Evolutionary conservation across 1,140 invertebrate genomes (phyloP).

Genomic region (Papilio glaucus): DNA sequence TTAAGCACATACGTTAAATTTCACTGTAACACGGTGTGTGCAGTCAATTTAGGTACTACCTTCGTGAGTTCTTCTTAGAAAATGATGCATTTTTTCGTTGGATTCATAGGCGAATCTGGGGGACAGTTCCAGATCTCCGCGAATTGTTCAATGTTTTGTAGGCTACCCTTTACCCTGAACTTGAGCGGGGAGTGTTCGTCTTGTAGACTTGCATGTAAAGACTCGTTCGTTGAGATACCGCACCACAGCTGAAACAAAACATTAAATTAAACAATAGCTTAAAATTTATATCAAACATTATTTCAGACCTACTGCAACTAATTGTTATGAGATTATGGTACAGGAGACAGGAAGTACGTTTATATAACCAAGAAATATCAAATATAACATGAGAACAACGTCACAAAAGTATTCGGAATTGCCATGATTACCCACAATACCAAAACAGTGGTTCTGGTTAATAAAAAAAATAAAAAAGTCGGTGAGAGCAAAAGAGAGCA

Average conservation of each 20-base stretch:
- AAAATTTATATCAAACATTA: too few relatives aligned
- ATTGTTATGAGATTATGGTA: too few relatives aligned
- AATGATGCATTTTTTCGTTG: conserved; percentile 89
- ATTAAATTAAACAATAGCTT: not conserved
- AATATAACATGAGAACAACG: too few relatives aligned
- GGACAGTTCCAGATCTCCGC: conserved; percentile 91
- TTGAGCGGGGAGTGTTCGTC: conserved; percentile 90
- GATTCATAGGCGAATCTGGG: conserved; percentile 91
- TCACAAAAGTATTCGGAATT: too few relatives aligned
- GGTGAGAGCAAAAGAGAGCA: too few relatives aligned
- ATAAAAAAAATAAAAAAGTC: too few relatives aligned
- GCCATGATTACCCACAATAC: too few relatives aligned
- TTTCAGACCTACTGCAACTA: too few relatives aligned
- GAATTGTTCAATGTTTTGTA: conserved; percentile 95
- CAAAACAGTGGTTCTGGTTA: too few relatives aligned
- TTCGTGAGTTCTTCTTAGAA: conserved; percentile 66
- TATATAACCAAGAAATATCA: too few relatives aligned
- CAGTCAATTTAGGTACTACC: not conserved
- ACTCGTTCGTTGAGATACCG: conserved; percentile 86
- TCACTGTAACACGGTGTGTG: not conserved
- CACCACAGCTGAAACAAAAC: conserved; percentile 89
- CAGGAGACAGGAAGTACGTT: too few relatives aligned
- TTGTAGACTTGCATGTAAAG: conserved; percentile 86
- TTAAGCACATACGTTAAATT: not conserved
- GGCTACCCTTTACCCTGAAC: conserved; percentile 90